Evolutionary conservation across 2,113 vertebrate species (phyloP).

Genomic region (Pomatostomus ruficeps): DNA sequence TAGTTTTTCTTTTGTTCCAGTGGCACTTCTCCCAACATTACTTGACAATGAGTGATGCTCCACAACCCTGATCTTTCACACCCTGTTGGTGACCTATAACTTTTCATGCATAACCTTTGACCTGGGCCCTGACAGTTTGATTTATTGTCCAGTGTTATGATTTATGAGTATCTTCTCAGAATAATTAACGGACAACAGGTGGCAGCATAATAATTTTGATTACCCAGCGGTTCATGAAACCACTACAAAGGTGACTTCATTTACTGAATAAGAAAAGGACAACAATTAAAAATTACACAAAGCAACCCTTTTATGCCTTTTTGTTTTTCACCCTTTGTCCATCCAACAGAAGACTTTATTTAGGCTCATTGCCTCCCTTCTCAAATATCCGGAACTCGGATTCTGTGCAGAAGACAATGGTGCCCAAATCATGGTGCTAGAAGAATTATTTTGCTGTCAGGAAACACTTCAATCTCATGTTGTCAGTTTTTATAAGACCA

Average conservation of each 20-base stretch:
- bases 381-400: neutral
- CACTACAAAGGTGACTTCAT: conserved; percentile 86
- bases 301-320: conserved; percentile 67
- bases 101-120: conserved; percentile 88
- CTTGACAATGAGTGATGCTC: conserved; percentile 96
- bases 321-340: conserved; percentile 57
- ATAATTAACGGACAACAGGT: conserved; percentile 99
- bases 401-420: conserved; percentile 17
- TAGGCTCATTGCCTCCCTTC: conserved; percentile 47
- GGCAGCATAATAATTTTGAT: conserved; percentile 88
- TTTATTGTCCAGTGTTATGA: conserved; percentile 99
- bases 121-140: conserved; percentile 95
- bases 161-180: conserved; percentile 99
- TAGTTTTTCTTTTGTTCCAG: conserved; percentile 88
- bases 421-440: neutral
- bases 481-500: neutral
- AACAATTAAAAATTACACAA: conserved; percentile 76
- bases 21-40: conserved; percentile 85
- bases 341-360: conserved; percentile 65
- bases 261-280: conserved; percentile 73
- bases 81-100: conserved; percentile 91
- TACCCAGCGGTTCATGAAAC: conserved; percentile 84
- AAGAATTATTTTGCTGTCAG: conserved; percentile 1
- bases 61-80: conserved; percentile 87
- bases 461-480: conserved; percentile 42